Evolutionary conservation across 2,888 invertebrate species (phyloP).

Genomic region (Aethes cnicana): DNA sequence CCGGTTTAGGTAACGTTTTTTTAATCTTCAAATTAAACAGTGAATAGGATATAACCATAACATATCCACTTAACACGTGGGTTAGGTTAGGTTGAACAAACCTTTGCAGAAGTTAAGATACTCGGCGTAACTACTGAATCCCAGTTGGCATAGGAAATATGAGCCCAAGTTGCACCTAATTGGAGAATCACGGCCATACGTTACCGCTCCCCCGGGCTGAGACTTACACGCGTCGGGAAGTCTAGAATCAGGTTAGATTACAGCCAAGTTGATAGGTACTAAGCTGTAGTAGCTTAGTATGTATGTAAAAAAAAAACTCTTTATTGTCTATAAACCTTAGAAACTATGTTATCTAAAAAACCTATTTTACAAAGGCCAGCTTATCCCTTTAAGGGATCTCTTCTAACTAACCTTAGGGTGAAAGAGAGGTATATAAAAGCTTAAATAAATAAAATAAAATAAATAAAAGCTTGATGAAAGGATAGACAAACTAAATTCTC

Average conservation of each 20-base stretch:
- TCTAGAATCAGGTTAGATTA: conserved; percentile 42
- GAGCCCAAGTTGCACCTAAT: conserved; percentile 66
- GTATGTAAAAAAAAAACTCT: too few relatives aligned
- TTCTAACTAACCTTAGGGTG: too few relatives aligned
- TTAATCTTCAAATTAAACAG: conserved; percentile 9
- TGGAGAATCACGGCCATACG: conserved; percentile 72
- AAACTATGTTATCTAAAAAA: too few relatives aligned
- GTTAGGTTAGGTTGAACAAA: neutral
- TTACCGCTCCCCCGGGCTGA: conserved; percentile 48
- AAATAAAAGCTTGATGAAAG: too few relatives aligned
- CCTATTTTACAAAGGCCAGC: too few relatives aligned
- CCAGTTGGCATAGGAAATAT: conserved; percentile 61
- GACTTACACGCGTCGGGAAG: conserved; percentile 49
- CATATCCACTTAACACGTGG: neutral
- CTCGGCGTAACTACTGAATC: conserved; percentile 45
- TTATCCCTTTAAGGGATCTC: too few relatives aligned
- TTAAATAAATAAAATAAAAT: too few relatives aligned
- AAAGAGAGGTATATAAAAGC: too few relatives aligned
- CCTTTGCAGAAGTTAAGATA: conserved; percentile 33
- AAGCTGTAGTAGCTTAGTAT: too few relatives aligned
- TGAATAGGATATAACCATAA: too few relatives aligned
- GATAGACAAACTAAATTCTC: too few relatives aligned
- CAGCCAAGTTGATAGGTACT: conserved; percentile 30
- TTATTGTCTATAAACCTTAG: too few relatives aligned
- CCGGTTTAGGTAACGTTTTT: conserved; percentile 20